Percentiles rank a stretch among this genome's conserved stretches.
Conservation (phyloP, 2,888 invertebrate genomes). For the Micoletzkya japonica region DNA sequence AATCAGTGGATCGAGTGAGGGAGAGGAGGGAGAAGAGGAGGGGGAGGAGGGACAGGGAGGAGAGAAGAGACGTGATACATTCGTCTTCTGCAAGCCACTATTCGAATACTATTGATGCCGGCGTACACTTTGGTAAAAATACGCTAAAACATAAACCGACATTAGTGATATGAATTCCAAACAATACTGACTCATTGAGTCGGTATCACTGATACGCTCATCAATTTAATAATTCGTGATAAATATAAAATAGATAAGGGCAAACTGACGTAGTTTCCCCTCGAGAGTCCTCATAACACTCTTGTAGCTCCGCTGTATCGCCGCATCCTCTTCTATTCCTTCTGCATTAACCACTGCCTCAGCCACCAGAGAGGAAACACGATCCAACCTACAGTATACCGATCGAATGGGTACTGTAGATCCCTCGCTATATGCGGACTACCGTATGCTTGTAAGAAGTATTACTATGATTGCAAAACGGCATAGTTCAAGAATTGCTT, state of each 20-base stretch:
- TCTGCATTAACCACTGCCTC: constrained; percentile 30
- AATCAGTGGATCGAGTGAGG: constrained; percentile 17
- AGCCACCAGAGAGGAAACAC: constrained; percentile 37
- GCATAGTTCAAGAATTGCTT: no score
- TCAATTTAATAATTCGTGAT: background rate
- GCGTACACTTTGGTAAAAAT: background rate
- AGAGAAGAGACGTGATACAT: constrained; percentile 4
- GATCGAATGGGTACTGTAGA: no score
- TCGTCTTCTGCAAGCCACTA: constrained; percentile 13
- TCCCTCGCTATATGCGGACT: no score
- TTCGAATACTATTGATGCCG: background rate
- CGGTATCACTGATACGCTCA: background rate
- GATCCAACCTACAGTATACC: constrained; percentile 37
- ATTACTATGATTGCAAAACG: no score
- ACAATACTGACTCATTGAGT: background rate
- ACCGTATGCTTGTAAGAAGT: no score
- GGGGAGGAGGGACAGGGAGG: constrained; percentile 14
- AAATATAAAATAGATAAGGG: background rate
- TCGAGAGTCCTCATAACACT: constrained; percentile 24
- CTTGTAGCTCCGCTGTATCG: constrained; percentile 7
- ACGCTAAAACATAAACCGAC: background rate
- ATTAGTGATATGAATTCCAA: background rate
- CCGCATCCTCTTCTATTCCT: constrained; percentile 14
- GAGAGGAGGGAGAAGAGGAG: constrained; percentile 24
- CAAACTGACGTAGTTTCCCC: constrained; percentile 4